Evolutionary conservation across 2,888 invertebrate genomes (phyloP).

Genomic region (Hemithea aestivaria): DNA sequence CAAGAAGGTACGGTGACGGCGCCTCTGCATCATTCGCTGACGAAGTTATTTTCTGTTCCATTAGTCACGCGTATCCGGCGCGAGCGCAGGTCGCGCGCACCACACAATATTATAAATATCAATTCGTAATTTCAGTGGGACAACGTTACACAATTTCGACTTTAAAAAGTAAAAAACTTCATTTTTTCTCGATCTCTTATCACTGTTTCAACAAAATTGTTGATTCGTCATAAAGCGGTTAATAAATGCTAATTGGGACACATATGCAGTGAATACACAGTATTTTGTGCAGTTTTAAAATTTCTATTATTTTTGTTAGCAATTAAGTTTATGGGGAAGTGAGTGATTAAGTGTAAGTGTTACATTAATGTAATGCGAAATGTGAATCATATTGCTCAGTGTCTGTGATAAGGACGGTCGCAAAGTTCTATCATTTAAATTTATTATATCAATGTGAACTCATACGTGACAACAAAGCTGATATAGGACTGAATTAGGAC

Average conservation of each 20-base stretch:
- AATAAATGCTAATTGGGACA: constrained; percentile 12
- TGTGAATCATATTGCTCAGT: constrained; percentile 24
- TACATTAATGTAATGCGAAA: constrained; percentile 20
- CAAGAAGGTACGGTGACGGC: constrained; percentile 68
- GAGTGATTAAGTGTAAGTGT: constrained; percentile 3
- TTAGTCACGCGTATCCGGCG: constrained; percentile 77
- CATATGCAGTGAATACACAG: constrained; percentile 10
- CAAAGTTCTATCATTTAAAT: no score
- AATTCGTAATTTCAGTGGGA: constrained; percentile 16
- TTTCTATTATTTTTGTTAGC: not conserved
- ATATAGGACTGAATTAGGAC: no score
- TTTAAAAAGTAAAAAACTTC: constrained; percentile 7
- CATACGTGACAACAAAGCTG: no score
- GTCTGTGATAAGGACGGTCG: no score
- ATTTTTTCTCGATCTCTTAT: constrained; percentile 20
- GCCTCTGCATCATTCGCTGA: constrained; percentile 70
- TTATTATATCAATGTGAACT: constrained; percentile 2
- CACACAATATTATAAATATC: constrained; percentile 27
- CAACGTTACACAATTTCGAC: constrained; percentile 17
- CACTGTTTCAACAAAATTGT: constrained; percentile 19
- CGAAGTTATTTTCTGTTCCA: constrained; percentile 77
- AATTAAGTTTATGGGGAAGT: constrained; percentile 1
- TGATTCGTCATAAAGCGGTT: constrained; percentile 14
- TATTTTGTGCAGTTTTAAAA: constrained; percentile 3
- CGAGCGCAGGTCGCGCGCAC: constrained; percentile 50